Percentiles rank a stretch among this genome's conserved stretches.
phyloP scores from a whole-genome alignment of 2,888 invertebrate genomes.

The Prosapia bicincta region DNA sequence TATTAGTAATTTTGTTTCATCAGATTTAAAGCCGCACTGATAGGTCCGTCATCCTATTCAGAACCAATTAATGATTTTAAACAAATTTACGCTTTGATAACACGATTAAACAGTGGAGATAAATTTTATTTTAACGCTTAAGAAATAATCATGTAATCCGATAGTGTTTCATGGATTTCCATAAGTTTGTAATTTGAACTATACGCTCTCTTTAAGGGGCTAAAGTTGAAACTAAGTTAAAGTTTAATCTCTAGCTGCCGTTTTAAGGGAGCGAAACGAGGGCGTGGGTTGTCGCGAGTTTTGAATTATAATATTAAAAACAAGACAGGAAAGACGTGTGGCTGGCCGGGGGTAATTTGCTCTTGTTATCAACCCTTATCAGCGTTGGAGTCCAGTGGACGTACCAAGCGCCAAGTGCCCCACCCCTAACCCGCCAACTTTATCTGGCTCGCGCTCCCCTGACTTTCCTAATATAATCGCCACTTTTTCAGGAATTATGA shows the following conservation, averaged over 20 bases:
- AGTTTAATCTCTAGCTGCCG: neutral
- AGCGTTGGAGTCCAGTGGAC: neutral
- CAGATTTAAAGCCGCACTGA: too few relatives aligned
- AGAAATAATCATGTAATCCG: too few relatives aligned
- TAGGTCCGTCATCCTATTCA: too few relatives aligned
- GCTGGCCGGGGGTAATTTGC: neutral
- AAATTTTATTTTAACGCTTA: too few relatives aligned
- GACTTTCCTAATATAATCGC: neutral
- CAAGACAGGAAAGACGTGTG: neutral
- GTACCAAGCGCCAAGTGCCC: neutral
- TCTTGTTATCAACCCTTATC: neutral
- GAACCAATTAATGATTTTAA: too few relatives aligned
- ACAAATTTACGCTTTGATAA: too few relatives aligned
- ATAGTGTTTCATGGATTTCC: too few relatives aligned
- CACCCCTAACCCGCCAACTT: neutral
- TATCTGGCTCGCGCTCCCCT: neutral
- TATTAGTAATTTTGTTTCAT: too few relatives aligned
- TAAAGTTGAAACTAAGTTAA: too few relatives aligned
- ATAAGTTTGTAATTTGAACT: too few relatives aligned
- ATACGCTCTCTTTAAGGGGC: too few relatives aligned
- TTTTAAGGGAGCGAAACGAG: neutral
- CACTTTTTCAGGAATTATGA: slow-evolving; percentile 2
- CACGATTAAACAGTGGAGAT: too few relatives aligned
- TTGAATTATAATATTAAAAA: slow-evolving; percentile 2
- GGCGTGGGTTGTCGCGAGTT: neutral